Percentiles rank a stretch among this genome's conserved stretches.
phyloP scores from a whole-genome alignment of 2,888 invertebrate genomes.

The Eudasyphora cyanicolor region DNA sequence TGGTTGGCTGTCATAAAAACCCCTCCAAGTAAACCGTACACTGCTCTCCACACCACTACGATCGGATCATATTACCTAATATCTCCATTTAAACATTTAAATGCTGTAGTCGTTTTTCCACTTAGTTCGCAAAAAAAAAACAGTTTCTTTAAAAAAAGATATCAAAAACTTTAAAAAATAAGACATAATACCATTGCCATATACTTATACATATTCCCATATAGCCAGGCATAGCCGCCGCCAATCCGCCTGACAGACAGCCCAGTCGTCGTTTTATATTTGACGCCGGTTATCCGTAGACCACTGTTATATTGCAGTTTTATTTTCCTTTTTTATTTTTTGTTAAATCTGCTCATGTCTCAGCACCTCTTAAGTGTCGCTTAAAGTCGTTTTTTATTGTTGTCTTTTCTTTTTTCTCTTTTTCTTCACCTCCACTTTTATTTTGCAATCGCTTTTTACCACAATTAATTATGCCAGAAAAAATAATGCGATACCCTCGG shows the following conservation, averaged over 20 bases:
- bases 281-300: background rate
- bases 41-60: too few relatives aligned
- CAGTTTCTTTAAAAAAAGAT: background rate
- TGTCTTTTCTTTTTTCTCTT: background rate
- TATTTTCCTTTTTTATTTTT: too few relatives aligned
- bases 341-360: background rate
- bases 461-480: conserved; percentile 25
- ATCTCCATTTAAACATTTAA: background rate
- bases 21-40: too few relatives aligned
- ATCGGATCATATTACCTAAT: conserved; percentile 26
- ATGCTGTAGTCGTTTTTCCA: conserved; percentile 8
- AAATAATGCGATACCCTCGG: background rate
- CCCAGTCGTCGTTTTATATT: too few relatives aligned
- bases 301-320: background rate
- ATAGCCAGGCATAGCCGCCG: background rate
- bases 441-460: background rate
- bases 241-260: background rate
- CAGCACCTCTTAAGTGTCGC: conserved; percentile 31
- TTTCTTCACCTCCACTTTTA: background rate
- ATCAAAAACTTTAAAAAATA: background rate
- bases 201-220: background rate
- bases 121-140: background rate
- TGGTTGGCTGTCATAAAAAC: too few relatives aligned
- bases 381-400: background rate
- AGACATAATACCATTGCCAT: background rate